Conservation (phyloP, 2,888 invertebrate species). For the Ptychoptera albimana region DNA sequence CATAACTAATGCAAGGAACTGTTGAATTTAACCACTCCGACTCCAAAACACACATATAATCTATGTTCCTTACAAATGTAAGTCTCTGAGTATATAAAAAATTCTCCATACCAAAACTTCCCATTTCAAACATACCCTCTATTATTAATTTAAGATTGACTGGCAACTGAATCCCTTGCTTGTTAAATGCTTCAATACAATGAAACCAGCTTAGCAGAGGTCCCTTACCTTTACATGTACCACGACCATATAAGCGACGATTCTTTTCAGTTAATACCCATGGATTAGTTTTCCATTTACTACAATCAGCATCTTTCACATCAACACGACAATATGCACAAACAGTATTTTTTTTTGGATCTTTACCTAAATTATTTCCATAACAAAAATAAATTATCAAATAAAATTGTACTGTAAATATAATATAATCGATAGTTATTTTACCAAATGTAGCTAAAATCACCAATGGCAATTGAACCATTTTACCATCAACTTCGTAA, state of each 20-base stretch:
- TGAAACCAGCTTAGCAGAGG: conserved; percentile 30
- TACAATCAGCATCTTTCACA: conserved; percentile 22
- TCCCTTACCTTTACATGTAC: conserved; percentile 30
- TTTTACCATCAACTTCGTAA: conserved; percentile 20
- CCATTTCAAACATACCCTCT: conserved; percentile 28
- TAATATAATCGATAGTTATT: no score
- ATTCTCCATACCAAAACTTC: conserved; percentile 25
- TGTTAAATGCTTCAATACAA: conserved; percentile 24
- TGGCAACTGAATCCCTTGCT: conserved; percentile 23
- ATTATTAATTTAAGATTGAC: conserved; percentile 31
- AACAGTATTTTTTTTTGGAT: conserved; percentile 24
- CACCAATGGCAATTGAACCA: conserved; percentile 24
- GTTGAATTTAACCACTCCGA: conserved; percentile 31
- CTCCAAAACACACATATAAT: conserved; percentile 27
- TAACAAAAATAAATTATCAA: not conserved
- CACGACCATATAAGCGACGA: conserved; percentile 26
- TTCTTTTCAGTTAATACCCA: conserved; percentile 24
- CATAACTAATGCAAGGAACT: conserved; percentile 31
- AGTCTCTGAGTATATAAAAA: conserved; percentile 15
- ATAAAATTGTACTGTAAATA: not conserved
- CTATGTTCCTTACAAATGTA: conserved; percentile 23
- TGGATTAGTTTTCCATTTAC: conserved; percentile 27
- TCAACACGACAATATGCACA: conserved; percentile 29
- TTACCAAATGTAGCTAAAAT: conserved; percentile 22
- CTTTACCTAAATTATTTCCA: conserved; percentile 12